phyloP scores from a whole-genome alignment of 2,113 vertebrate genomes.

The Melanerpes aurifrons region DNA sequence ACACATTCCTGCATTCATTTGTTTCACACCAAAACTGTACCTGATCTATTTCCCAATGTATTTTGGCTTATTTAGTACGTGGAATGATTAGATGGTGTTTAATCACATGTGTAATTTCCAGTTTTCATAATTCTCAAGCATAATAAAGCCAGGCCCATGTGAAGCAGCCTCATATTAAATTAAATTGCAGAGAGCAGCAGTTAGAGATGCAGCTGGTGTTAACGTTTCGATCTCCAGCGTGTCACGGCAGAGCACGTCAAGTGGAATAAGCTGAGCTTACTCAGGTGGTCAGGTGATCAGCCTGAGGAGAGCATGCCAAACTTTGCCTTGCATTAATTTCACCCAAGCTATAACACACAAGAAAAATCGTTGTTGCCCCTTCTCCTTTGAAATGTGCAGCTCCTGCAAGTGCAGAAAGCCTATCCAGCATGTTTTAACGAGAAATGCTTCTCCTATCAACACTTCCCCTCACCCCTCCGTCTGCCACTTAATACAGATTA shows the following conservation, averaged over 20 bases:
- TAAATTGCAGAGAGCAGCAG: slow-evolving; percentile 41
- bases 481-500: slow-evolving; percentile 75
- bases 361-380: background rate
- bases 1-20: slow-evolving; percentile 69
- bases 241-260: slow-evolving; percentile 66
- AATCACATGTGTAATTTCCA: slow-evolving; percentile 75
- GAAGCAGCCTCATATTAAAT: slow-evolving; percentile 44
- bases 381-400: background rate
- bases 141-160: slow-evolving; percentile 48
- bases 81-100: slow-evolving; percentile 65
- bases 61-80: slow-evolving; percentile 63
- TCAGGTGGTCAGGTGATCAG: slow-evolving; percentile 64
- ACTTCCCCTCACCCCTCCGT: slow-evolving; percentile 36
- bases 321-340: slow-evolving; percentile 75
- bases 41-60: slow-evolving; percentile 68
- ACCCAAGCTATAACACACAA: background rate
- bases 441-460: slow-evolving; percentile 13
- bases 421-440: background rate
- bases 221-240: slow-evolving; percentile 36
- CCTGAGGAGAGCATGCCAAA: slow-evolving; percentile 77
- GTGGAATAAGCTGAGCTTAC: slow-evolving; percentile 85
- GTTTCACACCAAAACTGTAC: slow-evolving; percentile 75
- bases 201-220: slow-evolving; percentile 58
- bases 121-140: slow-evolving; percentile 65
- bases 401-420: background rate